phyloP scores from a whole-genome alignment of 2,113 vertebrate genomes.

The Odontophorus gujanensis region DNA sequence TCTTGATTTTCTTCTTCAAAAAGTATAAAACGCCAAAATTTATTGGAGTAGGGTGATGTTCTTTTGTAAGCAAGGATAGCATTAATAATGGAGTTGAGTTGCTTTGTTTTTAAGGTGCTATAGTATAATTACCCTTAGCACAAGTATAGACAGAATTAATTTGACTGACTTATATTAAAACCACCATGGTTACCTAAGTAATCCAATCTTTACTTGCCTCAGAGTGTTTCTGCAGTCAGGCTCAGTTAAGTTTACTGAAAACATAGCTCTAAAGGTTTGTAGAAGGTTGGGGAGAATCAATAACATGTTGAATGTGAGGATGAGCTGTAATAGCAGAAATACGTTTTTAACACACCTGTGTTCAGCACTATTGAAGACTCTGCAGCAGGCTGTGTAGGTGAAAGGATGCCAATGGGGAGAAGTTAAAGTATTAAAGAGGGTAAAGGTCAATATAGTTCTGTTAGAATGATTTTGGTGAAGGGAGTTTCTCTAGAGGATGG shows the following conservation, averaged over 20 bases:
- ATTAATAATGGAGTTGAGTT: neutral
- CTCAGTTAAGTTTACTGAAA: neutral
- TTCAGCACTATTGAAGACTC: neutral
- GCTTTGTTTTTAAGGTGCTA: neutral
- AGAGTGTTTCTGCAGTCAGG: neutral
- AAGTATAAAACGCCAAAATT: neutral
- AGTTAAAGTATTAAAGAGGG: neutral
- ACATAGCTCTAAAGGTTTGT: neutral
- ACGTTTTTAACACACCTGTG: neutral
- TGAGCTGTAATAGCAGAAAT: neutral
- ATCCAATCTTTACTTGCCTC: neutral
- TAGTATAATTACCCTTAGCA: neutral
- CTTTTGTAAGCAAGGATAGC: neutral
- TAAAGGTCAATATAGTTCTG: neutral
- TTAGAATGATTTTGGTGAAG: neutral
- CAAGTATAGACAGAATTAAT: neutral
- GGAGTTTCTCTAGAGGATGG: neutral
- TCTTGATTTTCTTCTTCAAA: neutral
- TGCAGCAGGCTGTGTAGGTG: neutral
- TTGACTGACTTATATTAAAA: neutral
- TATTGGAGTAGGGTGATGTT: neutral
- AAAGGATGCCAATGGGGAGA: neutral
- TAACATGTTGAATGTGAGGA: neutral
- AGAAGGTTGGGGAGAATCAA: neutral
- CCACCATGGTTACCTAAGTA: neutral